phyloP scores from a whole-genome alignment of 2,888 invertebrate genomes.

The Nemoura dubitans region DNA sequence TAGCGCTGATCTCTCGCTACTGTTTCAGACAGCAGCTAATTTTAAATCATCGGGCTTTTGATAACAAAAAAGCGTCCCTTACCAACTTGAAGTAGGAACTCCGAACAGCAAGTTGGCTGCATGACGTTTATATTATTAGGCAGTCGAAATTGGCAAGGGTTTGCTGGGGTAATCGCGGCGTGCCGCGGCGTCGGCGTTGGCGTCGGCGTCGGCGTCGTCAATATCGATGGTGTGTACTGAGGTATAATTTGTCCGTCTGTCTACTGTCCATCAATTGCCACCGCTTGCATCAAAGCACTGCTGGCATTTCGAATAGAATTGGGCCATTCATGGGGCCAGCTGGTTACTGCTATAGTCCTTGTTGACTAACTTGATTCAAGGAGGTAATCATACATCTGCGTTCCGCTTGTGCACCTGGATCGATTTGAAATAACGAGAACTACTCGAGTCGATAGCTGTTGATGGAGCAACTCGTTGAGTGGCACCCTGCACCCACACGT shows the following conservation, averaged over 20 bases:
- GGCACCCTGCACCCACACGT: no score
- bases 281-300: not conserved
- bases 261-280: not conserved
- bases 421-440: not conserved
- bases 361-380: not conserved
- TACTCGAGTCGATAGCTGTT: not conserved
- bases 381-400: not conserved
- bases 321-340: not conserved
- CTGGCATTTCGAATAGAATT: constrained; percentile 7
- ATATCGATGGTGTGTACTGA: not conserved
- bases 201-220: not conserved
- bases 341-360: not conserved
- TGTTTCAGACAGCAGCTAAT: not conserved
- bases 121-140: not conserved
- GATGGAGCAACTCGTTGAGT: not conserved
- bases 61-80: not conserved
- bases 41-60: not conserved
- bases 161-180: not conserved
- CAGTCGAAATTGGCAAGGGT: no score
- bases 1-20: not conserved
- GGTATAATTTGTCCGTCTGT: not conserved
- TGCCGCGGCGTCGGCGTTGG: not conserved
- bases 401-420: not conserved
- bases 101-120: not conserved
- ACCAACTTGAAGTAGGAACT: not conserved